A percentile compares a stretch with the other conserved stretches of the same genome.
Evolutionary conservation across 1,140 invertebrate genomes (phyloP).

Genomic region (Drosophila ambigua): DNA sequence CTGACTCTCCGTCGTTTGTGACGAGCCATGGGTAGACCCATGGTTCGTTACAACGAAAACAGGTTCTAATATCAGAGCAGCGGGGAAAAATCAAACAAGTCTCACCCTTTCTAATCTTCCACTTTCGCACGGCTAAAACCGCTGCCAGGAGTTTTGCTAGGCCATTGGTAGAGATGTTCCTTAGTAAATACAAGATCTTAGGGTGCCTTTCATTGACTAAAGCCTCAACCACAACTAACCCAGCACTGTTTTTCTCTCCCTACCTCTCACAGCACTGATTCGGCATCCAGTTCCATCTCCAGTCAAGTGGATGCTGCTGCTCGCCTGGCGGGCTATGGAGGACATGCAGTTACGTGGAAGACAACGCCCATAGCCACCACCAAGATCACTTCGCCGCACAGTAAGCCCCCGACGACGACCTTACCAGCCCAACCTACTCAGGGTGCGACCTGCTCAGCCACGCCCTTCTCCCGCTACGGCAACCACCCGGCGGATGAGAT

Average conservation of each 20-base stretch:
- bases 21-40: too few relatives aligned
- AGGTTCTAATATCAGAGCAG: too few relatives aligned
- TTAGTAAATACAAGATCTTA: too few relatives aligned
- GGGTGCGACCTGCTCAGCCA: slow-evolving; percentile 18
- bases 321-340: slow-evolving; percentile 65
- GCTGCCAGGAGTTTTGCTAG: too few relatives aligned
- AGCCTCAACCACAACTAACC: too few relatives aligned
- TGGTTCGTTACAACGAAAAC: too few relatives aligned
- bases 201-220: too few relatives aligned
- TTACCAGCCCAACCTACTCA: slow-evolving; percentile 23
- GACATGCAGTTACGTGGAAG: slow-evolving; percentile 84
- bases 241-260: too few relatives aligned
- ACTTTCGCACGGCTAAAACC: too few relatives aligned
- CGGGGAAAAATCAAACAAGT: too few relatives aligned
- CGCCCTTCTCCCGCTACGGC: slow-evolving; percentile 55
- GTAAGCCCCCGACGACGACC: slow-evolving; percentile 77
- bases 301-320: slow-evolving; percentile 79
- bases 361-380: slow-evolving; percentile 80
- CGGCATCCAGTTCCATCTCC: slow-evolving; percentile 77
- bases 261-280: slow-evolving; percentile 53
- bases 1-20: too few relatives aligned
- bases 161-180: too few relatives aligned
- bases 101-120: neutral
- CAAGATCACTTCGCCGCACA: slow-evolving; percentile 84
- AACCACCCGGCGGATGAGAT: slow-evolving; percentile 67